Base-by-base conservation (phyloP, 2,888 invertebrate species). In the Argynnis bischoffii region DNA sequence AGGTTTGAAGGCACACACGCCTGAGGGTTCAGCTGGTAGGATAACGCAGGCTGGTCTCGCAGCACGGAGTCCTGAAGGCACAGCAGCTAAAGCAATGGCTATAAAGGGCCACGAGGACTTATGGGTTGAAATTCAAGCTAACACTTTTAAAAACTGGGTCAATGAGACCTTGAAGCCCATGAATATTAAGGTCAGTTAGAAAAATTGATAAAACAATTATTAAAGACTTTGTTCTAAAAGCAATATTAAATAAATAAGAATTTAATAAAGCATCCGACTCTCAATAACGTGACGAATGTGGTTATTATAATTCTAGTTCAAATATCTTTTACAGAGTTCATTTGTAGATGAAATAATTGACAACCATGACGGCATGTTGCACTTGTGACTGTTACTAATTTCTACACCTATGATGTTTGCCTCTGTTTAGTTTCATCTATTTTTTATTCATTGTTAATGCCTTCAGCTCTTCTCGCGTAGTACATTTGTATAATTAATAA, bases 141-240 rank as follows among this genome's bases (percentile, higher is more conserved):
- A 98, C 87, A 99, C 99, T 51, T 99, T 99, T 86, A 95, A 97
- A 77, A 99, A 99, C 89, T 99, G 99, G 99, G 97, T 99, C 79
- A 99, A 99, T 88, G 99, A 99, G 86, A 96, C 97, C 79, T 88
- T 98, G 74, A 94, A 95, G 72, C 96, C 96, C 59, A 93, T 94
- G 72, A 94, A 94, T 76, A 94, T 95, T 86, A 94, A 94, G 94
- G 95, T 50, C 13, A 64, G 31, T 55, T n/a, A 35, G 6, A 50
- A 21, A n/a, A 53, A 48, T n/a, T 55, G 1, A 15, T 3, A 13
- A 11, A 31, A 11, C 18, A 18, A 55, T 41, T 35, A 50, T 60
- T 41, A 54, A 41, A 41, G 11, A 54, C 57, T 6, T 35, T 18
- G 26, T 21, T 47, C n/a, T 26, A 60, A 60, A 55, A 64, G 18